Evolutionary conservation across 2,113 vertebrate genomes (phyloP), one percentile per base, ranked within the genome.

Genomic region (Sinocyclocheilus grahami): DNA sequence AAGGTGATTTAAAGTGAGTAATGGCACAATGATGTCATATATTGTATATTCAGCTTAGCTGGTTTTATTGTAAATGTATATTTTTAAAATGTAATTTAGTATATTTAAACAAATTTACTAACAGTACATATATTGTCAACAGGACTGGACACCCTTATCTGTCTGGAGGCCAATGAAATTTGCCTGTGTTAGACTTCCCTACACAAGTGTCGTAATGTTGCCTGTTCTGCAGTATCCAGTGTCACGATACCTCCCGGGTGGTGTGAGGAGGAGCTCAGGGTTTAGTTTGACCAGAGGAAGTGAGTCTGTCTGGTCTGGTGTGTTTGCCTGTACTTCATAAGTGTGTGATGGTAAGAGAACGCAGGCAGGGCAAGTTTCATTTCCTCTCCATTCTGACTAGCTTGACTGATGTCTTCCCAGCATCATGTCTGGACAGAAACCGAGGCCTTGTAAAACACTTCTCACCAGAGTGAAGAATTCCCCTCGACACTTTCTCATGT

Each of bases 391-490:
- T 22, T 53, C 33, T 78, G 78, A 78, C 30, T 37, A 55, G 22
- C 33, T 55, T 85, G 78, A 83, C 63, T 72, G 80, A 86, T 86
- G 78, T 83, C 37, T 87, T 74, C 20, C n/a, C 53, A 58, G n/a
- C 51, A 2, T 33, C 83, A 79, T 83, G 63, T 67, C 67, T 12
- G 80, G 71, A 75, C 58, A 78, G 75, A 84, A 78, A 33, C 53
- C 27, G 83, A 65, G 10, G 65, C 7, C 76, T 75, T 83, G 51
- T 82, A 53, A 87, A 87, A 65, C 82, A 37, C 22, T 82, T 86
- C 71, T 42, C 82, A 58, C 33, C 37, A 46, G n/a, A 65, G 85
- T 85, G 62, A 27, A 60, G 37, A 87, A 84, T 74, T 39, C 67
- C 82, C 67, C 30, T 84, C 4, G 58, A 84, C 51, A 20, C 82